These are phyloP conservation scores for Oreohelix idahoensis DNA, from an alignment of 1,140 invertebrate species.

Conservation along the genomic window DNA sequence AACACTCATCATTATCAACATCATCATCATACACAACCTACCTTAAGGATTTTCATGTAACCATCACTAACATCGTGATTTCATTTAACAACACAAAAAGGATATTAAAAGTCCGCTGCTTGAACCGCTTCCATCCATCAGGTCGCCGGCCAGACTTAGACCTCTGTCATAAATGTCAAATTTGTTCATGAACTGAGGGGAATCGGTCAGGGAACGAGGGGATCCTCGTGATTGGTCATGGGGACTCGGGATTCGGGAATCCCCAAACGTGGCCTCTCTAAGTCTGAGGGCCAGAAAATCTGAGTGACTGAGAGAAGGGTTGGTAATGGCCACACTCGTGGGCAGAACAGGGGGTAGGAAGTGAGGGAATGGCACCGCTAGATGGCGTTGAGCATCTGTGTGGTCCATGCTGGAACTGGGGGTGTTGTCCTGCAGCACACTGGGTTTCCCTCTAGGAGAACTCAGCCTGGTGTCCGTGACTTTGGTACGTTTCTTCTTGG, in stretches of 20 bases:
- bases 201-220: slow-evolving; percentile 58
- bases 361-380: slow-evolving; percentile 47
- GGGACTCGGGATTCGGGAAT: slow-evolving; percentile 59
- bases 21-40: too few relatives aligned
- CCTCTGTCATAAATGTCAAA: slow-evolving; percentile 53
- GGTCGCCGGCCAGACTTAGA: slow-evolving; percentile 39
- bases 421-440: slow-evolving; percentile 67
- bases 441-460: slow-evolving; percentile 79
- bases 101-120: slow-evolving; percentile 71
- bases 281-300: slow-evolving; percentile 84
- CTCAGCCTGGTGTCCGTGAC: slow-evolving; percentile 92
- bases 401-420: slow-evolving; percentile 50
- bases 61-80: too few relatives aligned
- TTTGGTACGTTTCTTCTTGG: slow-evolving; percentile 94
- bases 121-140: slow-evolving; percentile 47
- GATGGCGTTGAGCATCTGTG: slow-evolving; percentile 46
- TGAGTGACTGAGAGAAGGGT: slow-evolving; percentile 94
- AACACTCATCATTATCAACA: too few relatives aligned
- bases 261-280: slow-evolving; percentile 76
- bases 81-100: slow-evolving; percentile 60
- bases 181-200: slow-evolving; percentile 57
- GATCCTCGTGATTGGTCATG: slow-evolving; percentile 61
- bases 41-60: too few relatives aligned
- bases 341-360: slow-evolving; percentile 84
- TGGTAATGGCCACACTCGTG: slow-evolving; percentile 94